Conservation (phyloP, 1,140 invertebrate genomes). For the Nylanderia fulva region DNA sequence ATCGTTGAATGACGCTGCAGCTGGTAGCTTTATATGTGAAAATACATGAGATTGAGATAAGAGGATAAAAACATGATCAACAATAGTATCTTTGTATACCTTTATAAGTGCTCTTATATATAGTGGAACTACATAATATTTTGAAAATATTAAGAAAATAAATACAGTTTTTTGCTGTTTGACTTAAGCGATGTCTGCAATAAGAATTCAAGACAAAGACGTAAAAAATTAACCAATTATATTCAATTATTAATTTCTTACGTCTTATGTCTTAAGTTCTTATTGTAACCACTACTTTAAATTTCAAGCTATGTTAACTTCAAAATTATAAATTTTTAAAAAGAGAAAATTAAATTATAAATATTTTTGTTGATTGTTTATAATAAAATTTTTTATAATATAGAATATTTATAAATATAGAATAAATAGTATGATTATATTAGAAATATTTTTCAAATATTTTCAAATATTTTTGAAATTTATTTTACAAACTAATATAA, state of each 20-base stretch:
- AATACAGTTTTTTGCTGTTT: neutral
- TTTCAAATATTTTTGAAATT: too few relatives aligned
- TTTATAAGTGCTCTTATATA: neutral
- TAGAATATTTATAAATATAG: neutral
- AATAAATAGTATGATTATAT: too few relatives aligned
- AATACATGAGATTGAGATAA: neutral
- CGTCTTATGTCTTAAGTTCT: too few relatives aligned
- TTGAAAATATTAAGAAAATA: neutral
- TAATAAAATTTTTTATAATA: conserved; percentile 8
- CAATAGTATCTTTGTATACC: neutral
- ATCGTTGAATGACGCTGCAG: conserved; percentile 85
- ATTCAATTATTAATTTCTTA: too few relatives aligned
- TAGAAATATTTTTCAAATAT: too few relatives aligned
- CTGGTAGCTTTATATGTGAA: conserved; percentile 82
- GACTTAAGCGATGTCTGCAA: too few relatives aligned
- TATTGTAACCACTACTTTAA: too few relatives aligned
- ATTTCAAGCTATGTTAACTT: neutral
- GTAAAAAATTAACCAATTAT: too few relatives aligned
- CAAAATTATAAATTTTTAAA: conserved; percentile 10
- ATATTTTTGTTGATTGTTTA: neutral
- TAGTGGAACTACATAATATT: neutral
- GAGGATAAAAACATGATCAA: neutral
- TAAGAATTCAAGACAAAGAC: too few relatives aligned
- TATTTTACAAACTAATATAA: too few relatives aligned
- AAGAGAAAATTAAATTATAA: neutral